Percentiles rank a stretch among this genome's conserved stretches.
Evolutionary conservation across 2,888 invertebrate genomes (phyloP).

Genomic region (Megastigmus dorsalis): DNA sequence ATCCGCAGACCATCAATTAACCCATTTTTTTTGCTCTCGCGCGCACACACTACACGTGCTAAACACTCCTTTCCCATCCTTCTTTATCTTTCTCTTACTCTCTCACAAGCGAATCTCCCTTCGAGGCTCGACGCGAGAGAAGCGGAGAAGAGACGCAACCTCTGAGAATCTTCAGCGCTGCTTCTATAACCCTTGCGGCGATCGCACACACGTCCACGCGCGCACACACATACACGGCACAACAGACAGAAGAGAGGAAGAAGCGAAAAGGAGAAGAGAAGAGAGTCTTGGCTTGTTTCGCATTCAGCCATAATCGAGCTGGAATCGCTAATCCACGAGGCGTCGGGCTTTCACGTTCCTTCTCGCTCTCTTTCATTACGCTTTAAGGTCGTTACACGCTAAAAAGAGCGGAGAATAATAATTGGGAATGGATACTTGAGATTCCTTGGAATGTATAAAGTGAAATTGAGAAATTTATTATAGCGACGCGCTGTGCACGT

Average conservation of each 20-base stretch:
- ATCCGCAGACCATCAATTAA: slow-evolving; percentile 38
- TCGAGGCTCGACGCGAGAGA: background rate
- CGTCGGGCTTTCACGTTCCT: background rate
- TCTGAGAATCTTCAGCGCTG: background rate
- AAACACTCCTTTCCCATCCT: slow-evolving; percentile 37
- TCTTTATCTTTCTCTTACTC: too few relatives aligned
- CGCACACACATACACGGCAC: background rate
- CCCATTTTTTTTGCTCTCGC: background rate
- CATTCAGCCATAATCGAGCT: too few relatives aligned
- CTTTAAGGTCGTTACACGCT: background rate
- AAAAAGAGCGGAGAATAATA: background rate
- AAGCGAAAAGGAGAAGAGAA: background rate
- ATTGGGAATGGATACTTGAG: too few relatives aligned
- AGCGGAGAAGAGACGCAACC: background rate
- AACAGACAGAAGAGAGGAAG: background rate
- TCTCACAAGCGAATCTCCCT: too few relatives aligned
- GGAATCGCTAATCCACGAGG: background rate
- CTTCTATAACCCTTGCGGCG: too few relatives aligned
- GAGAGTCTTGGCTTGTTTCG: background rate
- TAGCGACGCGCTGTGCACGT: too few relatives aligned
- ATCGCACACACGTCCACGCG: background rate
- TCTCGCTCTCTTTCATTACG: background rate
- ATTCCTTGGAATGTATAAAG: too few relatives aligned
- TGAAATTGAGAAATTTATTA: too few relatives aligned
- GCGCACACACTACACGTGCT: slow-evolving; percentile 19